These are phyloP conservation scores for Drosophila mimetica DNA, from an alignment of 2,888 invertebrate genomes.

Conservation along the genomic window DNA sequence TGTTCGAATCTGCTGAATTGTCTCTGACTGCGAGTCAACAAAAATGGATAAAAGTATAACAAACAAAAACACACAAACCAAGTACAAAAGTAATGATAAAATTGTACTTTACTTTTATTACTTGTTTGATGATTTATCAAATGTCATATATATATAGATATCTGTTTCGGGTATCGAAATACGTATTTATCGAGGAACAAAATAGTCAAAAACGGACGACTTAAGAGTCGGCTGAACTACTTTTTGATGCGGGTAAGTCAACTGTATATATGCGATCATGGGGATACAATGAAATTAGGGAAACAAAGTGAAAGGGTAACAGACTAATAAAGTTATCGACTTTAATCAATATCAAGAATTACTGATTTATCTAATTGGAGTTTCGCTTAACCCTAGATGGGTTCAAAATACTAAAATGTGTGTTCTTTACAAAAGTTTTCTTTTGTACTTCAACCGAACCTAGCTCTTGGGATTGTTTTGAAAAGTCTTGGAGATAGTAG, in stretches of 20 bases:
- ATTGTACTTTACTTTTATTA: slow-evolving; percentile 52
- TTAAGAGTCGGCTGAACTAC: slow-evolving; percentile 62
- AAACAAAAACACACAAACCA: slow-evolving; percentile 14
- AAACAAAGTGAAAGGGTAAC: slow-evolving; percentile 71
- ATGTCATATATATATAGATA: slow-evolving; percentile 35
- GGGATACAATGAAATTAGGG: slow-evolving; percentile 61
- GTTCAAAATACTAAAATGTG: slow-evolving; percentile 24
- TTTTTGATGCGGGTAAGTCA: slow-evolving; percentile 60
- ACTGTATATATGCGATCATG: slow-evolving; percentile 63
- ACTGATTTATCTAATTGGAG: slow-evolving; percentile 21
- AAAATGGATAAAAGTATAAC: slow-evolving; percentile 16
- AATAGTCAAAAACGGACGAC: slow-evolving; percentile 46
- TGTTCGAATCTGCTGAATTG: slow-evolving; percentile 20
- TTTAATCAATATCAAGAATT: slow-evolving; percentile 24
- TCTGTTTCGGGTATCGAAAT: slow-evolving; percentile 38
- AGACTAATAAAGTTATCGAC: slow-evolving; percentile 69
- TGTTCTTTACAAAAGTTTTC: slow-evolving; percentile 42
- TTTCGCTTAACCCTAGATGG: slow-evolving; percentile 25
- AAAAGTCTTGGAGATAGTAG: slow-evolving; percentile 6
- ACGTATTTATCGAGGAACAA: slow-evolving; percentile 45
- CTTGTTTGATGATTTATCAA: slow-evolving; percentile 57
- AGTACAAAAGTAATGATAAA: slow-evolving; percentile 25
- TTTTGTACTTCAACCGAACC: slow-evolving; percentile 24
- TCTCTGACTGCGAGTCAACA: slow-evolving; percentile 25
- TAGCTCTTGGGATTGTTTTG: slow-evolving; percentile 1